A percentile compares a stretch with the other conserved stretches of the same genome.
phyloP scores from a whole-genome alignment of 2,888 invertebrate genomes.

The Bugulina stolonifera region DNA sequence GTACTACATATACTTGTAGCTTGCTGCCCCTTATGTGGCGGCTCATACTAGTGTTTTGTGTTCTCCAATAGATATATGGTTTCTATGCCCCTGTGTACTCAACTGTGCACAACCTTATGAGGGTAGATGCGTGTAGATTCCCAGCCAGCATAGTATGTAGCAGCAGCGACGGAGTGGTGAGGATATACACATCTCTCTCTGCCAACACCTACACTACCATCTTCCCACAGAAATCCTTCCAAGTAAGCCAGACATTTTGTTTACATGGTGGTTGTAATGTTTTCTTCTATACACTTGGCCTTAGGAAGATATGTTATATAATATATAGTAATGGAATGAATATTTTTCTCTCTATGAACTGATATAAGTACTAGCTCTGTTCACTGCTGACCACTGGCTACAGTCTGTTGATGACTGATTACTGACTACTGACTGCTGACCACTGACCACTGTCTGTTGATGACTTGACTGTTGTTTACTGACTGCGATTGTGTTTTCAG shows the following conservation, averaged over 20 bases:
- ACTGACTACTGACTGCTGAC: too few relatives aligned
- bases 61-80: neutral
- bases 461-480: too few relatives aligned
- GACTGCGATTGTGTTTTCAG: conserved; percentile 32
- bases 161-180: conserved; percentile 37
- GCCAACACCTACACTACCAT: conserved; percentile 38
- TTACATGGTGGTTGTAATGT: neutral
- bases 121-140: neutral
- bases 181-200: conserved; percentile 38
- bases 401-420: too few relatives aligned
- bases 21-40: too few relatives aligned
- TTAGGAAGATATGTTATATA: neutral
- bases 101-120: neutral
- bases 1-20: too few relatives aligned
- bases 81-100: conserved; percentile 15
- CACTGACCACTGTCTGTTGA: too few relatives aligned
- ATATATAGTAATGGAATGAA: too few relatives aligned
- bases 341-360: too few relatives aligned
- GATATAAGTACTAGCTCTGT: too few relatives aligned
- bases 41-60: too few relatives aligned
- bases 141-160: neutral
- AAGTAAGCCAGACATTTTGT: conserved; percentile 32
- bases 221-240: conserved; percentile 37
- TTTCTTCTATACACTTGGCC: neutral
- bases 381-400: too few relatives aligned